Percentiles rank a stretch among this genome's conserved stretches.
phyloP scores from a whole-genome alignment of 2,797 vertebrate genomes.

The Onychomys leucogaster region DNA sequence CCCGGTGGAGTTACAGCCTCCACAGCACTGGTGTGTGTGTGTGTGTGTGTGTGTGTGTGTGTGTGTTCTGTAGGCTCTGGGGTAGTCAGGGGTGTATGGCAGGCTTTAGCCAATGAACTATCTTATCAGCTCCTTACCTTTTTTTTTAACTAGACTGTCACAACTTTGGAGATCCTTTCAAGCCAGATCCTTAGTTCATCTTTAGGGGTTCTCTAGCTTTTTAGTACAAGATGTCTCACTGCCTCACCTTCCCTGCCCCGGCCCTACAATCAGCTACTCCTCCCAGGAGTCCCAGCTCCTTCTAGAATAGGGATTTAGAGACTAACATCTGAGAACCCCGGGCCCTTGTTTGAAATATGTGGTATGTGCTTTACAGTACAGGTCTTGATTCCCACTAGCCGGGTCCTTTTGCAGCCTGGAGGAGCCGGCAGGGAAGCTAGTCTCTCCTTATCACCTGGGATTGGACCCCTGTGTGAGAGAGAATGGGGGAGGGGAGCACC shows the following conservation, averaged over 20 bases:
- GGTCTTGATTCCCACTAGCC: neutral
- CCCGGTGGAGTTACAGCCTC: neutral
- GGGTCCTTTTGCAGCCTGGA: neutral
- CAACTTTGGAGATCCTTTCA: neutral
- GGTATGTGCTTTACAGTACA: neutral
- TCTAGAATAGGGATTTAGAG: slow-evolving; percentile 48
- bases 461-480: neutral
- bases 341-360: neutral
- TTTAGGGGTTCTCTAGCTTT: neutral
- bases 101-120: neutral
- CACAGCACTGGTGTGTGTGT: neutral
- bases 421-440: neutral
- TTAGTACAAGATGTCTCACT: neutral
- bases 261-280: neutral
- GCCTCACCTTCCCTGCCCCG: neutral
- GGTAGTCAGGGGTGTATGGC: too few species aligned
- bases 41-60: neutral
- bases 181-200: neutral
- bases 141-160: neutral
- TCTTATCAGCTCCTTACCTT: neutral
- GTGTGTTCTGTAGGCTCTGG: neutral
- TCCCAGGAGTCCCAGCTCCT: slow-evolving; percentile 29
- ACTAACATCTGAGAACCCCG: neutral
- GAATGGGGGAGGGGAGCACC: neutral
- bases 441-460: neutral